Conservation (phyloP, 64 coral and sea anemone species). For the Stichodactyla helianthus region DNA sequence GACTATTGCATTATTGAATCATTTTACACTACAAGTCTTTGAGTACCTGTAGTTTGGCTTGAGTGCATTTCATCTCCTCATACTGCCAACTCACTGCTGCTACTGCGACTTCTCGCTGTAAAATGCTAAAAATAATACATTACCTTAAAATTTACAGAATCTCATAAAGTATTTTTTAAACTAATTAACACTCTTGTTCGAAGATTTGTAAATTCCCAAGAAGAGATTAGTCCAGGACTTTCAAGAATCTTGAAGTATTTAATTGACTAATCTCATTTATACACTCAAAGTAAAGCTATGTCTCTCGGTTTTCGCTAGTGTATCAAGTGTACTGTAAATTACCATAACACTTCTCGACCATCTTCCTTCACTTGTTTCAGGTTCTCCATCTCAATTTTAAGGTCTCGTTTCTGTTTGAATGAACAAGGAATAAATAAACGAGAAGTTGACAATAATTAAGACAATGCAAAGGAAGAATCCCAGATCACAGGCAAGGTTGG, state of each 20-base stretch:
- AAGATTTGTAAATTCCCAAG: too few relatives aligned
- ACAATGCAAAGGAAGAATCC: too few relatives aligned
- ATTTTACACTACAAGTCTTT: too few relatives aligned
- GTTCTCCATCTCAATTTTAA: slow-evolving; percentile 28
- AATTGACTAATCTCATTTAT: too few relatives aligned
- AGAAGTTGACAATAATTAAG: background rate
- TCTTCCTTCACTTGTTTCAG: background rate
- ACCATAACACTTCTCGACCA: slow-evolving; percentile 18
- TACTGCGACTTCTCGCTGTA: slow-evolving; percentile 46
- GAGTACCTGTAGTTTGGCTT: slow-evolving; percentile 48
- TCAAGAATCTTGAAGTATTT: too few relatives aligned
- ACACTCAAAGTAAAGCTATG: too few relatives aligned
- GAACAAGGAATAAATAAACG: background rate
- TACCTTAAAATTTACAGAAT: background rate
- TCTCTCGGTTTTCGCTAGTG: too few relatives aligned
- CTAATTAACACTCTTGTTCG: too few relatives aligned
- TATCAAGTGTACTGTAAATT: background rate
- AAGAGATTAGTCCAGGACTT: too few relatives aligned
- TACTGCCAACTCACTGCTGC: slow-evolving; percentile 36
- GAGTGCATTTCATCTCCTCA: slow-evolving; percentile 52
- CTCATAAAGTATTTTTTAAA: background rate
- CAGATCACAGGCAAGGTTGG: too few relatives aligned
- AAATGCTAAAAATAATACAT: slow-evolving; percentile 12
- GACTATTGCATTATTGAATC: too few relatives aligned
- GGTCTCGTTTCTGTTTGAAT: slow-evolving; percentile 5